phyloP scores from a whole-genome alignment of 2,888 invertebrate genomes.

The Euzophera pinguis region DNA sequence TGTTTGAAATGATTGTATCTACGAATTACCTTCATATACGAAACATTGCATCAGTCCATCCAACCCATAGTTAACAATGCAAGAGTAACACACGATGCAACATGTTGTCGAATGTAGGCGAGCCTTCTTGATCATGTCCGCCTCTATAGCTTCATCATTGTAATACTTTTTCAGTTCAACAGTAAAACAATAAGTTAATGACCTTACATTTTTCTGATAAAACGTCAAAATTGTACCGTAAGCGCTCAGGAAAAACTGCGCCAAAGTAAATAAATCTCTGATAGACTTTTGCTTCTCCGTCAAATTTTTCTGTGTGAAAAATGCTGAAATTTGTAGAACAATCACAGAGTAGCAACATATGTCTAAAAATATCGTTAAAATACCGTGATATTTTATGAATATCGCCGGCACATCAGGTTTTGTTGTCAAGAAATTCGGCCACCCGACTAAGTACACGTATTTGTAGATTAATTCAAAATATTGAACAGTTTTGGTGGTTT shows the following conservation, averaged over 20 bases:
- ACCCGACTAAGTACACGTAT: constrained; percentile 19
- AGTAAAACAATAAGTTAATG: constrained; percentile 30
- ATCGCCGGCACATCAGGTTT: constrained; percentile 19
- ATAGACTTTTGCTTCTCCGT: constrained; percentile 27
- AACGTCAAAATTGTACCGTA: constrained; percentile 27
- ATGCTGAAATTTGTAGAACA: constrained; percentile 28
- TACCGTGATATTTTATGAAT: constrained; percentile 18
- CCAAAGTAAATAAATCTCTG: constrained; percentile 33
- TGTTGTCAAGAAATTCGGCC: constrained; percentile 30
- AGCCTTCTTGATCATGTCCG: constrained; percentile 38
- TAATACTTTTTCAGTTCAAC: constrained; percentile 33
- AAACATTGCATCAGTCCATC: constrained; percentile 13
- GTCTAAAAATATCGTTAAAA: not conserved
- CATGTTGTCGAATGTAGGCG: constrained; percentile 29
- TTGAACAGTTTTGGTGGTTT: not conserved
- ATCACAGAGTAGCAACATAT: constrained; percentile 21
- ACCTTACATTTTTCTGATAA: constrained; percentile 25
- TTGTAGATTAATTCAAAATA: constrained; percentile 10
- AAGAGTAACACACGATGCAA: constrained; percentile 15
- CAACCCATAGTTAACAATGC: constrained; percentile 29
- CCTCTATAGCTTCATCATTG: constrained; percentile 42
- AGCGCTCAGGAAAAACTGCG: constrained; percentile 32
- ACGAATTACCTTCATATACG: not conserved
- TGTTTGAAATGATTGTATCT: too few relatives aligned
- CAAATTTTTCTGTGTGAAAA: constrained; percentile 36